Evolutionary conservation across 2,797 vertebrate species (phyloP).

Genomic region (Lagodon rhomboides): DNA sequence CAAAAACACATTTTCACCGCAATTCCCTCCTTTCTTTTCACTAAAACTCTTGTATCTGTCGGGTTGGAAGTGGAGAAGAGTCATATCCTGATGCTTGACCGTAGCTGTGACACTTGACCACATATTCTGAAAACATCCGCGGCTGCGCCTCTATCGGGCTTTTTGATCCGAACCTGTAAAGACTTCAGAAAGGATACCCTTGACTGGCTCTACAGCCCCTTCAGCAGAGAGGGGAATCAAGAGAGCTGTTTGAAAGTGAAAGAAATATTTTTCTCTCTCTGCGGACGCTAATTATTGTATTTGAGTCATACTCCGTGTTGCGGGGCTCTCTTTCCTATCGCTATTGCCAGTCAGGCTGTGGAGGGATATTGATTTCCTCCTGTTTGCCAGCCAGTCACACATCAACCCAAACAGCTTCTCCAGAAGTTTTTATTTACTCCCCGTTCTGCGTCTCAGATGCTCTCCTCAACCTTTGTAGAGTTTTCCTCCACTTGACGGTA

Average conservation of each 20-base stretch:
- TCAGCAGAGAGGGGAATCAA: conserved; percentile 7
- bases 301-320: conserved; percentile 36
- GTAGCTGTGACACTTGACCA: conserved; percentile 37
- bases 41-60: conserved; percentile 16
- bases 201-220: conserved; percentile 12
- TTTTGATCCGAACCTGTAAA: conserved; percentile 30
- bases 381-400: conserved; percentile 37
- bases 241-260: conserved; percentile 14
- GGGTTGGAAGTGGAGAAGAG: conserved; percentile 1
- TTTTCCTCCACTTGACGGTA: conserved; percentile 10
- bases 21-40: conserved; percentile 1
- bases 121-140: conserved; percentile 21
- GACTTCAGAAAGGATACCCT: conserved; percentile 14
- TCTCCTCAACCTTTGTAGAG: conserved; percentile 37
- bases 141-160: background rate
- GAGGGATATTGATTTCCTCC: conserved; percentile 50
- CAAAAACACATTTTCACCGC: conserved; percentile 41
- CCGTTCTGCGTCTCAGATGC: conserved; percentile 13
- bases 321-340: too few relatives aligned
- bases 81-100: conserved; percentile 4
- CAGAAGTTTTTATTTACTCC: conserved; percentile 56
- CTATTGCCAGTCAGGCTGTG: too few relatives aligned
- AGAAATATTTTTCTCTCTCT: conserved; percentile 14
- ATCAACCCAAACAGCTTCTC: conserved; percentile 33
- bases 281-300: conserved; percentile 48